A percentile compares a stretch with the other conserved stretches of the same genome.
Evolutionary conservation across 2,113 vertebrate species (phyloP).

Genomic region (Nyctibius bracteatus): DNA sequence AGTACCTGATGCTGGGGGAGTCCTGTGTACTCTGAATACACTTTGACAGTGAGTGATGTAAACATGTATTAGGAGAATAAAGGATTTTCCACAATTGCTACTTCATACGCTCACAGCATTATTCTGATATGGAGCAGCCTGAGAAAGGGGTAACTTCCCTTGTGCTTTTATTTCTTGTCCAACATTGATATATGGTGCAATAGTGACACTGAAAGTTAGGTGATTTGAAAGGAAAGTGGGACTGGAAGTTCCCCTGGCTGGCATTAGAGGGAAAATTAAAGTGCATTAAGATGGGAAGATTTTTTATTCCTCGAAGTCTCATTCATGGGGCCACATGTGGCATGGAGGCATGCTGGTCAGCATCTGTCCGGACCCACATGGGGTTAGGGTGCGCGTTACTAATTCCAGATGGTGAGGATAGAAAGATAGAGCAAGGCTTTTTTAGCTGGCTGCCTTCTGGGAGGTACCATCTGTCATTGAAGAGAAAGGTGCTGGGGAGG

Average conservation of each 20-base stretch:
- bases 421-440: not conserved
- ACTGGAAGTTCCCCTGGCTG: not conserved
- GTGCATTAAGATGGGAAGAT: not conserved
- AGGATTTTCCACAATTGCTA: not conserved
- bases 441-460: not conserved
- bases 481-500: not conserved
- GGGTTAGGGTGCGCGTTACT: not conserved
- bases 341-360: not conserved
- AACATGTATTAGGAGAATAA: not conserved
- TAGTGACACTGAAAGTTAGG: not conserved
- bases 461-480: not conserved
- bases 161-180: not conserved
- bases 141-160: not conserved
- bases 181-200: rapidly evolving
- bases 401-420: not conserved
- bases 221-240: not conserved
- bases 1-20: not conserved
- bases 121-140: not conserved
- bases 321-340: rapidly evolving
- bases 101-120: not conserved
- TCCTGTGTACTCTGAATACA: not conserved
- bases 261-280: not conserved
- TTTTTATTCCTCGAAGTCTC: not conserved
- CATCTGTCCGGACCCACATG: rapidly evolving
- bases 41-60: not conserved